These are phyloP conservation scores for Orchesella cincta DNA, from an alignment of 1,140 invertebrate species.

Conservation along the genomic window DNA sequence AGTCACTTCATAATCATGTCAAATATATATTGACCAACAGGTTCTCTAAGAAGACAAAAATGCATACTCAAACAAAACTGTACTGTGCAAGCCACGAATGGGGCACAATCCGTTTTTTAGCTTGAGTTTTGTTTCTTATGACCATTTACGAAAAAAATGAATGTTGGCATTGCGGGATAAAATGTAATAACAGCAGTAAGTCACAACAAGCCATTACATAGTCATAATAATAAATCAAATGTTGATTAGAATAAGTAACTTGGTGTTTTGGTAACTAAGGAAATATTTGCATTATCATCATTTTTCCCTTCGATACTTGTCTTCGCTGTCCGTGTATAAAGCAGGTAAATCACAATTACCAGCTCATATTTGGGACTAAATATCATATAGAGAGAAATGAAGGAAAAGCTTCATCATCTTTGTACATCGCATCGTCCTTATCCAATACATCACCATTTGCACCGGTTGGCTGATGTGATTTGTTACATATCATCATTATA, in stretches of 20 bases:
- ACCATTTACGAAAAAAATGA: conserved; percentile 7
- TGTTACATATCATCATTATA: background rate
- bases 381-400: background rate
- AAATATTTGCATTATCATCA: conserved; percentile 27
- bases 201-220: conserved; percentile 26
- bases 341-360: conserved; percentile 9
- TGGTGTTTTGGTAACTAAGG: conserved; percentile 1
- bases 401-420: conserved; percentile 15
- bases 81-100: background rate
- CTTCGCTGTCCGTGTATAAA: background rate
- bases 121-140: background rate
- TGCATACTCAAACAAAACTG: background rate
- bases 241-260: conserved; percentile 10
- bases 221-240: conserved; percentile 25
- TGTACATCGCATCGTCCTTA: background rate
- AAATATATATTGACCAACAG: conserved; percentile 15
- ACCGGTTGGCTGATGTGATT: background rate
- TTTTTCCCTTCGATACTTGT: background rate
- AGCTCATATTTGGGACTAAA: background rate
- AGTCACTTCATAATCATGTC: conserved; percentile 22
- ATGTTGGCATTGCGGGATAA: conserved; percentile 28
- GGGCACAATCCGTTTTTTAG: too few species aligned
- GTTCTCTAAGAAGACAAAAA: background rate
- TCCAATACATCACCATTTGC: conserved; percentile 13
- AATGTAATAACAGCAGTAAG: conserved; percentile 27